Evolutionary conservation across 2,113 vertebrate species (phyloP).

Genomic region (Rhea pennata): DNA sequence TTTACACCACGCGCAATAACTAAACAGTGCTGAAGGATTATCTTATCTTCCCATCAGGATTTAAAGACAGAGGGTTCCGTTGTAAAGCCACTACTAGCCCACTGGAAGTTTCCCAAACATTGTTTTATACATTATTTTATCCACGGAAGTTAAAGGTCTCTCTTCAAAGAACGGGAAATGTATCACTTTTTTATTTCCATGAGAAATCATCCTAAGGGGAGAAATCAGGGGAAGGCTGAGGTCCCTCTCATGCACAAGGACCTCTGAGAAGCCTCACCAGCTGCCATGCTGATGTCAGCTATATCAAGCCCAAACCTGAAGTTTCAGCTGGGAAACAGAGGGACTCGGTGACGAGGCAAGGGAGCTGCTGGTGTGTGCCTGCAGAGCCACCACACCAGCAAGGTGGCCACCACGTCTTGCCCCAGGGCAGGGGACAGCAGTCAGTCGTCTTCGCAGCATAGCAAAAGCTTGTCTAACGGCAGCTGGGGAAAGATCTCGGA

Average conservation of each 20-base stretch:
- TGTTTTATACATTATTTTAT: constrained; percentile 60
- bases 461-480: not conserved
- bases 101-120: constrained; percentile 66
- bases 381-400: not conserved
- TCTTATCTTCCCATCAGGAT: constrained; percentile 63
- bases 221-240: not conserved
- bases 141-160: constrained; percentile 50
- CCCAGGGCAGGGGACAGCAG: not conserved
- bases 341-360: rapidly evolving
- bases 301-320: not conserved
- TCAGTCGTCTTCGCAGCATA: not conserved
- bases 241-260: not conserved
- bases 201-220: constrained; percentile 10
- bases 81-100: constrained; percentile 45
- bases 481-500: not conserved
- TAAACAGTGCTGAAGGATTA: constrained; percentile 52
- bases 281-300: rapidly evolving
- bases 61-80: constrained; percentile 10
- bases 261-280: not conserved
- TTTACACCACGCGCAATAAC: not conserved
- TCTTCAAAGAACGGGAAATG: constrained; percentile 59
- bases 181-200: not conserved
- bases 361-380: not conserved
- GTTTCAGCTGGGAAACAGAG: not conserved
- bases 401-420: not conserved